phyloP scores from a whole-genome alignment of 1,140 invertebrate species.

The Geopemphigus sp. region DNA sequence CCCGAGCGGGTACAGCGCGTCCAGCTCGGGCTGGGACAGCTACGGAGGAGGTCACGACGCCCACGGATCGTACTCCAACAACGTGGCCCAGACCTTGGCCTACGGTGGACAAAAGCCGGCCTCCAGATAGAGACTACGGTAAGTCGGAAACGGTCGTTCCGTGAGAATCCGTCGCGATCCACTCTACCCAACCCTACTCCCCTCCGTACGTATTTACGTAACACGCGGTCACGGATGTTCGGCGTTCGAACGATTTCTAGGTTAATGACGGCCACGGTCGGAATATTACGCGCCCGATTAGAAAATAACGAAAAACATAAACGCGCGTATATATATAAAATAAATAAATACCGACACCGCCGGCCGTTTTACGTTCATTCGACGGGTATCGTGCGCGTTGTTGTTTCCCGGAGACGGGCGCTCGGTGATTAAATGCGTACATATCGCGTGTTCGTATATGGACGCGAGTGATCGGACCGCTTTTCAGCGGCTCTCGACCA shows the following conservation, averaged over 20 bases:
- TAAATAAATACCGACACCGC: too few species aligned
- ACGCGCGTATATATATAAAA: too few species aligned
- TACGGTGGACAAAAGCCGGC: constrained; percentile 54
- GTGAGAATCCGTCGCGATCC: too few species aligned
- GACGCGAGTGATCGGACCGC: constrained; percentile 16
- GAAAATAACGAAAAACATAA: too few species aligned
- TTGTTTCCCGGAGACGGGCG: too few species aligned
- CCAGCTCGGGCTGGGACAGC: constrained; percentile 53
- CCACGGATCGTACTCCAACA: constrained; percentile 54
- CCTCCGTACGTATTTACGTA: too few species aligned
- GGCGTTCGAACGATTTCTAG: constrained; percentile 30
- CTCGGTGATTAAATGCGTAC: too few species aligned
- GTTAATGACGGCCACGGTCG: constrained; percentile 28
- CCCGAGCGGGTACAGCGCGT: constrained; percentile 51
- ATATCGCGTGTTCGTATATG: neutral
- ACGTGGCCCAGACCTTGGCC: constrained; percentile 54
- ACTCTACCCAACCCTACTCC: too few species aligned
- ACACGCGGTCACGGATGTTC: too few species aligned
- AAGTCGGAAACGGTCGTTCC: neutral
- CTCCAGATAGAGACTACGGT: constrained; percentile 39
- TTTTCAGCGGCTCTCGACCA: constrained; percentile 13
- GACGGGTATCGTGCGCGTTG: too few species aligned
- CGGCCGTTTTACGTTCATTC: neutral
- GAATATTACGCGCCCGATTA: neutral
- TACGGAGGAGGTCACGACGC: constrained; percentile 53